Evolutionary conservation across 2,888 invertebrate species (phyloP).

Genomic region (Anthophora plumipes): DNA sequence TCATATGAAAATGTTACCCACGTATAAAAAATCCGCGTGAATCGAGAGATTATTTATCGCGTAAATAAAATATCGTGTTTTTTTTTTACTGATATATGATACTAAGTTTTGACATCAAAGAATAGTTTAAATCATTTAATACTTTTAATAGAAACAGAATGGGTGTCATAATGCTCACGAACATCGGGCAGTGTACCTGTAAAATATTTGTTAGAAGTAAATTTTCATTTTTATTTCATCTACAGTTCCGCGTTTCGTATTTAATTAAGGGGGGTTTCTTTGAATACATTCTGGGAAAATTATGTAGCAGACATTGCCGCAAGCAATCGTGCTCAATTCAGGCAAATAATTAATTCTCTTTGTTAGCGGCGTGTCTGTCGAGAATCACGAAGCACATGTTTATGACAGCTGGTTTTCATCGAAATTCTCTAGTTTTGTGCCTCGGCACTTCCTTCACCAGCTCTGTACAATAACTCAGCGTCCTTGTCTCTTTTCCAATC

Average conservation of each 20-base stretch:
- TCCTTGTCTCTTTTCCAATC: conserved; percentile 28
- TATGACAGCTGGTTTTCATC: conserved; percentile 56
- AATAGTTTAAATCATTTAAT: too few species aligned
- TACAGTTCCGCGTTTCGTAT: background rate
- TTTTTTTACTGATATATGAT: too few species aligned
- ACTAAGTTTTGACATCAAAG: too few species aligned
- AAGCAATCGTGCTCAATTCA: conserved; percentile 45
- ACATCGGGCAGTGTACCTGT: too few species aligned
- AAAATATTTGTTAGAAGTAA: background rate
- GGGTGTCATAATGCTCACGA: too few species aligned
- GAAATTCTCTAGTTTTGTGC: conserved; percentile 48
- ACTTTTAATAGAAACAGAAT: too few species aligned
- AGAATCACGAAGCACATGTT: conserved; percentile 45
- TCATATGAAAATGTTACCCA: too few species aligned
- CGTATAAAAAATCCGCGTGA: too few species aligned
- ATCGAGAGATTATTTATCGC: too few species aligned
- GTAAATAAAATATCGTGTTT: too few species aligned
- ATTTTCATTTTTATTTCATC: background rate
- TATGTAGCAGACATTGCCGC: conserved; percentile 40
- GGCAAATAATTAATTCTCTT: conserved; percentile 64
- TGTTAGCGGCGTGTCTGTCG: conserved; percentile 50
- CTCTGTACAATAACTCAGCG: conserved; percentile 38
- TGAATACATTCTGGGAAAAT: conserved; percentile 22
- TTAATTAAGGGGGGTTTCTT: conserved; percentile 33
- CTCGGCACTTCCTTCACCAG: conserved; percentile 19